Evolutionary conservation across 1,140 invertebrate species (phyloP).

Genomic region (Leptoteleia sp.): DNA sequence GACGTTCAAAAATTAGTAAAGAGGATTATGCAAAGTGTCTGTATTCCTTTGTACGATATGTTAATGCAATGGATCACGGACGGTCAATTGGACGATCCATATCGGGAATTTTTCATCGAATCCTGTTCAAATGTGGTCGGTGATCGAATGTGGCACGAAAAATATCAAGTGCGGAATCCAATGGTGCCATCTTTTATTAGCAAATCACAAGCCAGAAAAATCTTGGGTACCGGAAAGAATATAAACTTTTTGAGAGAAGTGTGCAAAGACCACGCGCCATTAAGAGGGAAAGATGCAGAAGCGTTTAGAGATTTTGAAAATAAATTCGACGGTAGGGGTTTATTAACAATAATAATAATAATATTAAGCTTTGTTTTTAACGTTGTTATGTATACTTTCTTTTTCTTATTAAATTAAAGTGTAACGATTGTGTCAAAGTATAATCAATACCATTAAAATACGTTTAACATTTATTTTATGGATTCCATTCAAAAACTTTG

Average conservation of each 20-base stretch:
- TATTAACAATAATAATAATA: no score
- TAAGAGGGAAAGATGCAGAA: constrained; percentile 86
- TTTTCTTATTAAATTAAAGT: no score
- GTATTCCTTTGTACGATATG: constrained; percentile 93
- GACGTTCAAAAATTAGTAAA: constrained; percentile 84
- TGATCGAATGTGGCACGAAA: constrained; percentile 96
- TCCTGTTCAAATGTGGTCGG: constrained; percentile 89
- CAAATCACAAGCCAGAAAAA: constrained; percentile 88
- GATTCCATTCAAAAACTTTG: no score
- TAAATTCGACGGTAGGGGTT: no score
- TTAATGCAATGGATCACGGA: constrained; percentile 94
- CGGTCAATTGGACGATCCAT: constrained; percentile 93
- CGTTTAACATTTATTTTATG: no score
- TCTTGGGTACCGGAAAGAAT: constrained; percentile 95
- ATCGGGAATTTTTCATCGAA: constrained; percentile 97
- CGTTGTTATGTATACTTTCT: no score
- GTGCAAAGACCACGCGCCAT: constrained; percentile 89
- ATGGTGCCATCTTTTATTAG: constrained; percentile 92
- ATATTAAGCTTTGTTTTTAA: no score
- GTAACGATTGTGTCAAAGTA: no score
- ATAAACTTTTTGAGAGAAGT: constrained; percentile 96
- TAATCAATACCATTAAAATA: no score
- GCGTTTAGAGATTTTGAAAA: constrained; percentile 82
- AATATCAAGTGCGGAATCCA: constrained; percentile 90
- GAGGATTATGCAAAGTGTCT: constrained; percentile 86